A percentile compares a stretch with the other conserved stretches of the same genome.
These are phyloP conservation scores for Neoarius graeffei DNA, from an alignment of 2,113 vertebrate genomes.

Conservation along the genomic window DNA sequence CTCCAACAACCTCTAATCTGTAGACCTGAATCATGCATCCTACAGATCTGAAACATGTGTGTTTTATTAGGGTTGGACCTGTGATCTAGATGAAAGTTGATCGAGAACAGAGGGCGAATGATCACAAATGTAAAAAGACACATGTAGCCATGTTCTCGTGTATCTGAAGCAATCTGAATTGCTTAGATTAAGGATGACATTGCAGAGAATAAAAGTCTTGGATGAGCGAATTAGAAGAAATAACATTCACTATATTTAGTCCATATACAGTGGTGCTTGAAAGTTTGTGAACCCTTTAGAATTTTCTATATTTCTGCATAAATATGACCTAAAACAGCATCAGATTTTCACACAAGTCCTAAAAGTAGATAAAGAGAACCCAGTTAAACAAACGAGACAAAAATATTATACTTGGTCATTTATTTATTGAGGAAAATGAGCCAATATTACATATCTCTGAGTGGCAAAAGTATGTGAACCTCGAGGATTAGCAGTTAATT, in stretches of 20 bases:
- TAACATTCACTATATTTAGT: conserved; percentile 6
- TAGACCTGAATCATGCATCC: conserved; percentile 15
- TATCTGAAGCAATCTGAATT: background rate
- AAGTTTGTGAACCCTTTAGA: no score
- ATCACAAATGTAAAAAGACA: conserved; percentile 15
- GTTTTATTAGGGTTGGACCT: conserved; percentile 8
- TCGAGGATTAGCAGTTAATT: no score
- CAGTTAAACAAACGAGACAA: no score
- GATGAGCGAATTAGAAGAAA: background rate
- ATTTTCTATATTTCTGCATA: no score
- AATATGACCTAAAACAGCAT: no score
- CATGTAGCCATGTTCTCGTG: conserved; percentile 9
- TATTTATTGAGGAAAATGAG: no score
- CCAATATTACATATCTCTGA: no score
- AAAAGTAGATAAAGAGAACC: no score
- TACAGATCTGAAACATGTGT: conserved; percentile 4
- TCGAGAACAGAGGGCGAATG: conserved; percentile 4
- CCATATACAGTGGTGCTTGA: no score
- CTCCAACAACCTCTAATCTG: background rate
- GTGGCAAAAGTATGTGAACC: no score
- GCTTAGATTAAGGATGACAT: conserved; percentile 9
- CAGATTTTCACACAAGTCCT: no score
- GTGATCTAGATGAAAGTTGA: conserved; percentile 10
- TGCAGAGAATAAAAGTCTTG: background rate
- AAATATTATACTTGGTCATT: no score